Conservation (phyloP, 2,113 vertebrate species). For the Plestiodon gilberti region DNA sequence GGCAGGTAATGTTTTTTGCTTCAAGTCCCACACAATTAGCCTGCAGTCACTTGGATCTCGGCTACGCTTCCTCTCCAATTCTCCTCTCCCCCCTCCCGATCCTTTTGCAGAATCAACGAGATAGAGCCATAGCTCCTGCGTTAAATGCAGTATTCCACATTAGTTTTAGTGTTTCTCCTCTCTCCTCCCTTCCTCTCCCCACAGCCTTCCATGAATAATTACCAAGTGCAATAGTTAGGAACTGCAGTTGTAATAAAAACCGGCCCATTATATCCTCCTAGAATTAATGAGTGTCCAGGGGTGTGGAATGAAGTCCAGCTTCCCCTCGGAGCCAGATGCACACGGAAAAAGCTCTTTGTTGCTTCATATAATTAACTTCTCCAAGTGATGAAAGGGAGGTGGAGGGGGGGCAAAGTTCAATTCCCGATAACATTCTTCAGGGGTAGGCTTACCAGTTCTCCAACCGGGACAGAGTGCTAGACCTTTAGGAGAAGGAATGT, state of each 20-base stretch:
- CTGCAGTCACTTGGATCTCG: no score
- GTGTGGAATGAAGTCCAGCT: slow-evolving; percentile 44
- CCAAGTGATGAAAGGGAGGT: not conserved
- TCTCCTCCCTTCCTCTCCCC: slow-evolving; percentile 22
- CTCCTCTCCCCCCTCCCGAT: not conserved
- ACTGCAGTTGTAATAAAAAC: slow-evolving; percentile 66
- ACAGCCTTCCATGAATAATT: slow-evolving; percentile 33
- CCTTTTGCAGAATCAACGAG: not conserved
- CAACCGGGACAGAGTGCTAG: no score
- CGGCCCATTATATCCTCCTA: slow-evolving; percentile 63
- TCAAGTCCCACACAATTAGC: slow-evolving; percentile 35
- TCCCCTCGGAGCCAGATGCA: slow-evolving; percentile 65
- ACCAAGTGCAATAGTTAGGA: slow-evolving; percentile 59
- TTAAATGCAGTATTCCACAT: not conserved
- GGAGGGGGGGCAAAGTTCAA: not conserved
- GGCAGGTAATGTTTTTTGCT: not conserved
- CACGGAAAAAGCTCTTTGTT: slow-evolving; percentile 34
- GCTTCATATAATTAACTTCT: slow-evolving; percentile 39
- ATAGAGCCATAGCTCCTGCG: not conserved
- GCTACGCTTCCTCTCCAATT: not conserved
- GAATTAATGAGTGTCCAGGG: slow-evolving; percentile 65
- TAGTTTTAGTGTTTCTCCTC: not conserved
- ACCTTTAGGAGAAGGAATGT: no score
- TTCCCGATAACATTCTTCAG: not conserved
- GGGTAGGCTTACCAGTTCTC: no score